Evolutionary conservation across 2,888 invertebrate species (phyloP), one percentile per base, ranked within the genome.

Genomic region (Drosophila longiperda): DNA sequence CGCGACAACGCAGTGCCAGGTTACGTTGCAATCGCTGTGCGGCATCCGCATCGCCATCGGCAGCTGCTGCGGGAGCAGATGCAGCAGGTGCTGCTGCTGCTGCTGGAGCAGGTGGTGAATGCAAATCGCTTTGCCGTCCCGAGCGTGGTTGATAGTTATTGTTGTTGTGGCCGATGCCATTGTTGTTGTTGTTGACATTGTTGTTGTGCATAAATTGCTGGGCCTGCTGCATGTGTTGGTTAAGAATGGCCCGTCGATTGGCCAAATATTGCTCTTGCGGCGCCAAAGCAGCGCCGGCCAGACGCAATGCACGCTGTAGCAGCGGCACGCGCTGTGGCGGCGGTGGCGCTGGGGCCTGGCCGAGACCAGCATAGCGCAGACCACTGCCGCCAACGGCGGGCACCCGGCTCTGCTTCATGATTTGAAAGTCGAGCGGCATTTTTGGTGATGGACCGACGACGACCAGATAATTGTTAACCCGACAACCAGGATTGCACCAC

Each of bases 401-500:
- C 11, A 91, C 83, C 20, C 93, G 85, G 42, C 86, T 91, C 58
- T 93, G 92, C 57, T 91, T 93, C 89, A 93, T 91, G 69, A 93
- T 90, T 82, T 93, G 93, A 74, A 93, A 93, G 74, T 93, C 93
- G 55, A 92, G 86, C 15, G 92, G 91, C 82, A 92, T 87, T 81
- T 91, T 91, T 68, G 93, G 91, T 42, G 93, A 92, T 2, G 92
- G 91, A 1, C 93, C 91, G 23, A 97, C 94, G 78, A 97, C 96
- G 40, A 97, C 95, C 77, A 97, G 94, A 92, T 96, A 96, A 85
- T 97, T 95, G 66, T 96, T 96, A 2, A 92, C 94, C 94, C 95
- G 92, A 92, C 98, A 98, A 58, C 97, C 98, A 64, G 98, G 98
- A 94, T 98, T 98, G 92, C 98, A 98, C 97, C 98, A 98, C 91